Percentiles rank a stretch among this genome's conserved stretches.
Conservation (phyloP, 1,140 invertebrate species). For the Micrasema minimum region DNA sequence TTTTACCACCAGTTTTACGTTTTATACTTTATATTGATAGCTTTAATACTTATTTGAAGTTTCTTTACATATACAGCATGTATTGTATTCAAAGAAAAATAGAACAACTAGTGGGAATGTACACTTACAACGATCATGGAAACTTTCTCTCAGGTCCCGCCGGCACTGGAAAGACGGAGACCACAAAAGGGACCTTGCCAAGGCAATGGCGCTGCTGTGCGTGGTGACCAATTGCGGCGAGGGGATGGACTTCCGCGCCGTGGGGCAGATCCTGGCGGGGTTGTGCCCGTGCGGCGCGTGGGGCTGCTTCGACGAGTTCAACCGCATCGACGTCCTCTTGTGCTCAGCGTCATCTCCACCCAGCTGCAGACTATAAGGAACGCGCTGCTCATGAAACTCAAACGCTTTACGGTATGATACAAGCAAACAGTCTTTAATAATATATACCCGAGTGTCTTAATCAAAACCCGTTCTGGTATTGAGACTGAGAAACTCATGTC, state of each 20-base stretch:
- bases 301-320: slow-evolving; percentile 94
- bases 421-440: no score
- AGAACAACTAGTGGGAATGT: no score
- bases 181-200: slow-evolving; percentile 90
- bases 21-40: no score
- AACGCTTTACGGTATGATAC: slow-evolving; percentile 74
- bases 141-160: slow-evolving; percentile 74
- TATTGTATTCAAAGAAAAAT: no score
- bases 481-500: no score
- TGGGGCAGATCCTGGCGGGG: slow-evolving; percentile 87
- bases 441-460: no score
- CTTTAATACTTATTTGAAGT: no score
- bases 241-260: slow-evolving; percentile 88
- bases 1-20: no score
- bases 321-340: slow-evolving; percentile 89
- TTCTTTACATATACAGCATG: no score
- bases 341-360: slow-evolving; percentile 90
- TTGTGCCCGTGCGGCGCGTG: slow-evolving; percentile 85
- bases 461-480: no score
- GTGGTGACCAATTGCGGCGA: slow-evolving; percentile 93
- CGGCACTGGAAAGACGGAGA: slow-evolving; percentile 92
- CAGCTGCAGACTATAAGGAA: slow-evolving; percentile 89
- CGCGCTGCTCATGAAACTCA: slow-evolving; percentile 79
- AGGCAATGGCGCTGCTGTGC: slow-evolving; percentile 86
- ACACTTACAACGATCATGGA: no score